Conservation (phyloP, 1,140 invertebrate genomes). For the Drosophila orosa region DNA sequence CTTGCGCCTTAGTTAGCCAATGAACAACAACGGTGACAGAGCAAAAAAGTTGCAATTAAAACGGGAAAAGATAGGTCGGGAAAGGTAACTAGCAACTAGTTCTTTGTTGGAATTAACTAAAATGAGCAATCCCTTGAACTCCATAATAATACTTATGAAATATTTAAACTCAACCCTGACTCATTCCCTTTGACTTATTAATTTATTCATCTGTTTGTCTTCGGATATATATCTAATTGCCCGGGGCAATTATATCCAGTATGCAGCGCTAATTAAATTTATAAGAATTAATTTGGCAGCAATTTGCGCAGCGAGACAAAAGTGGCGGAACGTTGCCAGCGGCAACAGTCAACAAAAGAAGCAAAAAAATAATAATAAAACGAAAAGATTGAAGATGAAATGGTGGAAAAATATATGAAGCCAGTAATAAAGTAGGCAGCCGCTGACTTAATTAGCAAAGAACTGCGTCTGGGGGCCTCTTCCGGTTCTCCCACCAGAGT, state of each 20-base stretch:
- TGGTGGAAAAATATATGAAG: slow-evolving; percentile 20
- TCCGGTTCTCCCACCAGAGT: slow-evolving; percentile 5
- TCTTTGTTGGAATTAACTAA: slow-evolving; percentile 8
- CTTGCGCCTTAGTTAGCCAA: slow-evolving; percentile 63
- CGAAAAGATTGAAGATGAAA: slow-evolving; percentile 31
- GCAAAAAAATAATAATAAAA: slow-evolving; percentile 7
- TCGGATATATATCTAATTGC: slow-evolving; percentile 37
- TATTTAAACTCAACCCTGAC: neutral
- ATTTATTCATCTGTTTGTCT: slow-evolving; percentile 15
- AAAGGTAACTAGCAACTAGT: neutral
- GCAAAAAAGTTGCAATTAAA: slow-evolving; percentile 31
- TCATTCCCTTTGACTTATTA: neutral
- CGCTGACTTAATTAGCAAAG: slow-evolving; percentile 68
- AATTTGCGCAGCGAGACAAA: slow-evolving; percentile 53
- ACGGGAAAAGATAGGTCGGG: slow-evolving; percentile 4
- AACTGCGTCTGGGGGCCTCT: slow-evolving; percentile 31
- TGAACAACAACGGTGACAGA: slow-evolving; percentile 27
- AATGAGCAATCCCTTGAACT: neutral
- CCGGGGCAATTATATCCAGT: slow-evolving; percentile 37
- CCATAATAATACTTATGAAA: neutral
- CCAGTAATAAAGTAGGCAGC: slow-evolving; percentile 58
- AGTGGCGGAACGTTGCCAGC: slow-evolving; percentile 54
- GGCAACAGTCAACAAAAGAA: slow-evolving; percentile 46
- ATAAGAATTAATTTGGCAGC: slow-evolving; percentile 75
- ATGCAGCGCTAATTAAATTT: slow-evolving; percentile 78